These are phyloP conservation scores for Micrastur ruficollis DNA, from an alignment of 2,797 vertebrate genomes.

Conservation along the genomic window DNA sequence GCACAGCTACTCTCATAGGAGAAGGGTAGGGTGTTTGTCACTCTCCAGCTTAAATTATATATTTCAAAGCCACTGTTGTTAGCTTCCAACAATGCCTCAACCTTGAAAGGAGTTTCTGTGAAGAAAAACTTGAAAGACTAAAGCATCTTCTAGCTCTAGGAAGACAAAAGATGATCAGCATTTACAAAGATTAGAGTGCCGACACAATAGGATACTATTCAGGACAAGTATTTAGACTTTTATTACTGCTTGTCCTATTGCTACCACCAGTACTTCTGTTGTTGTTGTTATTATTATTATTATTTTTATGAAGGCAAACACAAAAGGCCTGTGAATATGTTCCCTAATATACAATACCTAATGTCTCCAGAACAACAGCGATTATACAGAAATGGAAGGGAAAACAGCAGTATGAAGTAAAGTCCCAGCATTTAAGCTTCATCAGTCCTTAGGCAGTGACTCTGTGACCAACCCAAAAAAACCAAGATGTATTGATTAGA, in stretches of 20 bases:
- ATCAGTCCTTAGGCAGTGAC: background rate
- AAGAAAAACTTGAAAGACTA: constrained; percentile 49
- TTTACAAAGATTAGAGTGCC: constrained; percentile 16
- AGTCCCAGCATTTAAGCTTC: constrained; percentile 18
- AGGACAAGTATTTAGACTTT: constrained; percentile 39
- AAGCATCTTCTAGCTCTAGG: constrained; percentile 34
- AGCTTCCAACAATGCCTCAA: constrained; percentile 45
- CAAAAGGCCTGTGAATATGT: constrained; percentile 45
- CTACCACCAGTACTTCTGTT: constrained; percentile 10
- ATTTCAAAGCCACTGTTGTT: constrained; percentile 59
- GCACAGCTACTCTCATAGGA: constrained; percentile 22
- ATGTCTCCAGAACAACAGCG: constrained; percentile 11
- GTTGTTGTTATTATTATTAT: constrained; percentile 22
- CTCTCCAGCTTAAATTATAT: constrained; percentile 21
- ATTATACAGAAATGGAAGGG: constrained; percentile 36
- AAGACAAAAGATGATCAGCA: constrained; percentile 49
- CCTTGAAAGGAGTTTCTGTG: constrained; percentile 58
- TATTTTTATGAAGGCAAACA: constrained; percentile 22
- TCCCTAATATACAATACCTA: constrained; percentile 26
- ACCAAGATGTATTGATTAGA: constrained; percentile 7
- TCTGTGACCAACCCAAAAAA: background rate
- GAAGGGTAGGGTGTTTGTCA: constrained; percentile 16
- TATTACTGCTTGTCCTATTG: constrained; percentile 43
- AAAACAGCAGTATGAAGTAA: constrained; percentile 7
- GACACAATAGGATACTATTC: constrained; percentile 36